Base-by-base conservation (phyloP, 2,797 vertebrate species). In the Heliangelus exortis region DNA sequence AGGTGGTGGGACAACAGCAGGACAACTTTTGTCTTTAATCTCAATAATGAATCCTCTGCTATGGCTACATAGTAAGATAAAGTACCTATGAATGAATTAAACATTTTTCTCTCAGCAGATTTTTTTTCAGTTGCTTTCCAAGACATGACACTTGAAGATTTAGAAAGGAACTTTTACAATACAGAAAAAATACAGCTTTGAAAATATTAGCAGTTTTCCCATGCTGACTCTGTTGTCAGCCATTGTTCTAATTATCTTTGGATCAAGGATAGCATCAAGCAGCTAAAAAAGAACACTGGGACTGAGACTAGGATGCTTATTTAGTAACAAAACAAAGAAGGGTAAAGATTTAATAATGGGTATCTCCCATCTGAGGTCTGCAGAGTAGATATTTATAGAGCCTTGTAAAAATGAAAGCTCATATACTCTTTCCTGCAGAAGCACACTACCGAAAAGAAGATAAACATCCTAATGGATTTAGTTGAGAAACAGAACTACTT, bases 391-490 rank as follows among this genome's bases (percentile, higher is more conserved):
- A 54, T 51, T 93, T 95, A 86, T 26, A 86, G 28, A 59, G 61
- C 36, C 29, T 93, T 96, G 54, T 94, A 79, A 95, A 96, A 93
- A 78, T 73, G 58, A 62, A 95, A 88, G 51, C 66, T 58, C n/a
- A 90, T 66, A 84, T 43, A 41, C 51, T 50, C 36, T 69, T 96
- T 91, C 26, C 48, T 96, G 47, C 55, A 80, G 72, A 92, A 95
- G 81, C 39, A 62, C 28, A 76, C 45, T 68, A 78, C 43, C 89
- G 67, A 96, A 97, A 96, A 86, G 31, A 18, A 95, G 73, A 89
- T 89, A 80, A 95, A 94, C n/a, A 81, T 87, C 51, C 31, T 89
- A 94, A 93, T 54, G 71, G 50, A 69, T 89, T 88, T 77, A 81
- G 50, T 50, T 81, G 69, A 84, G 79, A 59, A 86, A 89, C 6